phyloP scores from a whole-genome alignment of 1,140 invertebrate genomes.

The Octopus bimaculoides region DNA sequence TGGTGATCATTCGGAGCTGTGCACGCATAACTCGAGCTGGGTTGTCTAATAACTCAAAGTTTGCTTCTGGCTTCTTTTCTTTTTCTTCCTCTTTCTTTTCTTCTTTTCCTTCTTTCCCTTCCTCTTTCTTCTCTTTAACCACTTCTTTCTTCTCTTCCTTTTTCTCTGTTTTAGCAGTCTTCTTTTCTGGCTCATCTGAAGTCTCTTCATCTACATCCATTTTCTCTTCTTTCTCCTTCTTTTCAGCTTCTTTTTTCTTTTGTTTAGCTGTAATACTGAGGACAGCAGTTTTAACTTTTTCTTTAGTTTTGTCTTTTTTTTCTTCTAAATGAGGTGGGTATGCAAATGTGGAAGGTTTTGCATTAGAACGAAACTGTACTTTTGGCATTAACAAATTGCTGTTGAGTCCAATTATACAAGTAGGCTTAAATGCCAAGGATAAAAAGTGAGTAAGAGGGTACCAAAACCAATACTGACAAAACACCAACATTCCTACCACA shows the following conservation, averaged over 20 bases:
- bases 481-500: slow-evolving; percentile 96
- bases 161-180: slow-evolving; percentile 57
- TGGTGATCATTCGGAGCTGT: slow-evolving; percentile 61
- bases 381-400: slow-evolving; percentile 93
- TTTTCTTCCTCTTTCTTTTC: slow-evolving; percentile 63
- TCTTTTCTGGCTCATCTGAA: slow-evolving; percentile 56
- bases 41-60: slow-evolving; percentile 89
- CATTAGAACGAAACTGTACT: slow-evolving; percentile 87
- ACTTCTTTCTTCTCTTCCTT: slow-evolving; percentile 41
- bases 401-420: slow-evolving; percentile 92
- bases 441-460: slow-evolving; percentile 96
- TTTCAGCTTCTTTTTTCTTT: slow-evolving; percentile 61
- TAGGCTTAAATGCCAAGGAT: slow-evolving; percentile 93
- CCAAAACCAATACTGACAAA: slow-evolving; percentile 99
- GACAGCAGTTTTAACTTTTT: slow-evolving; percentile 92
- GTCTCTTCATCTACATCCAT: slow-evolving; percentile 65
- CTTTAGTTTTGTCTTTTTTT: slow-evolving; percentile 91
- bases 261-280: slow-evolving; percentile 90
- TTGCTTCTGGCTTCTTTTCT: slow-evolving; percentile 69
- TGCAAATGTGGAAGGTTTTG: slow-evolving; percentile 91
- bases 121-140: slow-evolving; percentile 31
- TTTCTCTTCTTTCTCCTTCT: slow-evolving; percentile 65
- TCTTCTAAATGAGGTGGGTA: slow-evolving; percentile 97
- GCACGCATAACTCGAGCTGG: slow-evolving; percentile 91
- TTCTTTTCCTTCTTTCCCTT: slow-evolving; percentile 60